phyloP scores from a whole-genome alignment of 2,888 invertebrate genomes.

The Cremastinae sp. region DNA sequence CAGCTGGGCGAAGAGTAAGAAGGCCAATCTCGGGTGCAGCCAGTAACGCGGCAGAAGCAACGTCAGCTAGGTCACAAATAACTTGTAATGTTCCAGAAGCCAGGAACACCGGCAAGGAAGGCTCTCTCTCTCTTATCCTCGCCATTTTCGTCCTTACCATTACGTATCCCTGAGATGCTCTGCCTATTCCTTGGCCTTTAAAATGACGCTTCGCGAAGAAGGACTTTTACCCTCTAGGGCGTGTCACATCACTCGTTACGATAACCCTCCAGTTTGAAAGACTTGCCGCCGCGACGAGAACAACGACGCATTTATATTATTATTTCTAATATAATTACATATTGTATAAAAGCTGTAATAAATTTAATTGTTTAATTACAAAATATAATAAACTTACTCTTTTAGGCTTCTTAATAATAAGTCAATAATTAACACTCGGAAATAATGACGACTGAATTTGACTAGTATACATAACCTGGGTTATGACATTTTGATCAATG shows the following conservation, averaged over 20 bases:
- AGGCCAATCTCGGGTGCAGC: slow-evolving; percentile 58
- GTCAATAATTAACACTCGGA: too few relatives aligned
- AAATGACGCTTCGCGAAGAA: slow-evolving; percentile 42
- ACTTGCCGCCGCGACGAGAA: slow-evolving; percentile 21
- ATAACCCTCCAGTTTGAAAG: slow-evolving; percentile 46
- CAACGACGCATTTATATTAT: slow-evolving; percentile 3
- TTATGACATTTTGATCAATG: too few relatives aligned
- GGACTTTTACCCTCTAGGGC: slow-evolving; percentile 10
- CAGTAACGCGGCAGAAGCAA: slow-evolving; percentile 42
- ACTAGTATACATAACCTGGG: too few relatives aligned
- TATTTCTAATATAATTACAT: too few relatives aligned
- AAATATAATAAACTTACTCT: too few relatives aligned
- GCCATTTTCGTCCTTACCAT: slow-evolving; percentile 14
- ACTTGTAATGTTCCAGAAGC: slow-evolving; percentile 60
- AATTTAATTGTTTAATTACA: too few relatives aligned
- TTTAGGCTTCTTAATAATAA: too few relatives aligned
- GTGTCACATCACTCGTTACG: too few relatives aligned
- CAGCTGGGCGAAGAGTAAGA: slow-evolving; percentile 55
- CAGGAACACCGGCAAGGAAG: slow-evolving; percentile 35
- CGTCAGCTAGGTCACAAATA: slow-evolving; percentile 61
- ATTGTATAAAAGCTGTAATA: too few relatives aligned
- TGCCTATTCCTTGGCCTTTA: slow-evolving; percentile 17
- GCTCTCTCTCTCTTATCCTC: slow-evolving; percentile 30
- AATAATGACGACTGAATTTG: too few relatives aligned
- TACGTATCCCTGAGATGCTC: slow-evolving; percentile 13